Percentiles rank a stretch among this genome's conserved stretches.
Evolutionary conservation across 2,113 vertebrate species (phyloP).

Genomic region (Melanocharis versteri): DNA sequence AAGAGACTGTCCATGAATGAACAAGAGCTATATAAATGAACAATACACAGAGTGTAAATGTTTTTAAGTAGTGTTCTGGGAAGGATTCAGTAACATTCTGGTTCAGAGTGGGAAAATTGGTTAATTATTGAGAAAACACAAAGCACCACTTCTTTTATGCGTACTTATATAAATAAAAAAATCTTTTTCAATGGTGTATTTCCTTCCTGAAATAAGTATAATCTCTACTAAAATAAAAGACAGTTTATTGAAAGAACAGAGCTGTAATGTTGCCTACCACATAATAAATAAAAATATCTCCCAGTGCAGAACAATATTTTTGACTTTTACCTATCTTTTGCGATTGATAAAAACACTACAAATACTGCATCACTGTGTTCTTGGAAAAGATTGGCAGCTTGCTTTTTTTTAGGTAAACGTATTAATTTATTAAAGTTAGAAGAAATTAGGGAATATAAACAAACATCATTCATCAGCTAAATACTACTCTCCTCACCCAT

Average conservation of each 20-base stretch:
- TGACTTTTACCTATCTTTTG: background rate
- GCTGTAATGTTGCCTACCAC: background rate
- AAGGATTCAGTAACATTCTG: background rate
- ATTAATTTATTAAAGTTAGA: background rate
- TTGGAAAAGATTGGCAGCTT: background rate
- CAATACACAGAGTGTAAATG: background rate
- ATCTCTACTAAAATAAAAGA: background rate
- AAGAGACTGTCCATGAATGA: background rate
- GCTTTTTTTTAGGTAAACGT: background rate
- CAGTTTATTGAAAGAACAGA: background rate
- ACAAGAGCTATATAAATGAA: background rate
- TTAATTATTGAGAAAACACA: background rate
- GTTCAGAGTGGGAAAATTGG: background rate
- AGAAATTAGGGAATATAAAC: background rate
- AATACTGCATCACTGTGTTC: background rate
- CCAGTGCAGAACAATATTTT: background rate
- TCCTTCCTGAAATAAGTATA: background rate
- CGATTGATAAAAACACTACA: background rate
- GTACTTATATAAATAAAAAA: background rate
- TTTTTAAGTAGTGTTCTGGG: background rate
- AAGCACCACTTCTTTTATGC: background rate
- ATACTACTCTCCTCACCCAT: fast-evolving
- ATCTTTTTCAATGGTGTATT: background rate
- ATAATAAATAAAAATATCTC: background rate
- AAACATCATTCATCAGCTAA: background rate